A percentile compares a stretch with the other conserved stretches of the same genome.
Evolutionary conservation across 2,113 vertebrate genomes (phyloP).

Genomic region (Microtus oregoni): DNA sequence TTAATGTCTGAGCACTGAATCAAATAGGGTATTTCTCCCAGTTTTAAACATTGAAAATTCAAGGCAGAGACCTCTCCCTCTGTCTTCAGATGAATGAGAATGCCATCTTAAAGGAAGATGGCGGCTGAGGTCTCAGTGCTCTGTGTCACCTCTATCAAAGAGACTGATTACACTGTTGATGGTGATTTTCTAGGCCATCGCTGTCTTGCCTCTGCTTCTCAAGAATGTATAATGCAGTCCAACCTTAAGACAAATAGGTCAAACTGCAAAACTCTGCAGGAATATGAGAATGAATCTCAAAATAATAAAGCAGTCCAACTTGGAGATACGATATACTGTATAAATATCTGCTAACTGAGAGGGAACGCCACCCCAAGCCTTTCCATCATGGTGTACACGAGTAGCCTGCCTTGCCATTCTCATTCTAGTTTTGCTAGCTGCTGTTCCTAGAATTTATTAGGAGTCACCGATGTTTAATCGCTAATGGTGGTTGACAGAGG

Average conservation of each 20-base stretch:
- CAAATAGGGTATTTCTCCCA: constrained; percentile 61
- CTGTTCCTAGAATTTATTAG: constrained; percentile 7
- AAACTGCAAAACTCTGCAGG: constrained; percentile 60
- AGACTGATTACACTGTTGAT: constrained; percentile 76
- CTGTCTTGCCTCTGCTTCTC: constrained; percentile 68
- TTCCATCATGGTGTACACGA: not conserved
- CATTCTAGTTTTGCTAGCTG: not conserved
- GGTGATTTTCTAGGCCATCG: constrained; percentile 76
- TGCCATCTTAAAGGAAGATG: constrained; percentile 53
- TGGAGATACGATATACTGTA: constrained; percentile 45
- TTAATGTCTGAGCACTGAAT: constrained; percentile 68
- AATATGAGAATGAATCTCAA: constrained; percentile 69
- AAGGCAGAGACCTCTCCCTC: constrained; percentile 47
- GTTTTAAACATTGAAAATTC: constrained; percentile 63
- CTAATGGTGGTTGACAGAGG: not conserved
- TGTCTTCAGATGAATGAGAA: constrained; percentile 63
- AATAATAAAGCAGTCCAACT: constrained; percentile 64
- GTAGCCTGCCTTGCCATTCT: not conserved
- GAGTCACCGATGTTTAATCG: constrained; percentile 26
- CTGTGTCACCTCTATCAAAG: constrained; percentile 74
- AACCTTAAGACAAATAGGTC: constrained; percentile 81
- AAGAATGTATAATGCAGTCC: constrained; percentile 74
- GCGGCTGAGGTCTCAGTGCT: constrained; percentile 18
- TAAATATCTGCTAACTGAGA: constrained; percentile 48
- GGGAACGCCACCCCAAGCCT: constrained; percentile 15